Evolutionary conservation across 2,888 invertebrate species (phyloP).

Genomic region (Brachyopa scutellaris): DNA sequence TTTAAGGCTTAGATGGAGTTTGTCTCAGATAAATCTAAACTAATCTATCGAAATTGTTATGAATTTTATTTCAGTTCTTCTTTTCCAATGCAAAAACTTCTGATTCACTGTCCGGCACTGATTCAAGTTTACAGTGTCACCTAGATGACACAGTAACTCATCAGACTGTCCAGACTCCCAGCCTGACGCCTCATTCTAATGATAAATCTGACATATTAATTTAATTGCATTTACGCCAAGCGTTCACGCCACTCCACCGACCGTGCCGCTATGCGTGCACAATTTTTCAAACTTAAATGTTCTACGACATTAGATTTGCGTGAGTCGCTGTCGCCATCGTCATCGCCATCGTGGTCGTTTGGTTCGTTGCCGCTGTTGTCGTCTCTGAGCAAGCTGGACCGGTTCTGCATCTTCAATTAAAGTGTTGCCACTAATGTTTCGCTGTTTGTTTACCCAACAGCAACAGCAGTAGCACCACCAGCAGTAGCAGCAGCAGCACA

Average conservation of each 20-base stretch:
- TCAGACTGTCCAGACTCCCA: conserved; percentile 15
- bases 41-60: too few relatives aligned
- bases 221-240: conserved; percentile 66
- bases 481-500: too few relatives aligned
- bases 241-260: not conserved
- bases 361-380: conserved; percentile 6
- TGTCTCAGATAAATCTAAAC: too few relatives aligned
- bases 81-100: not conserved
- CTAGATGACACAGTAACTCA: conserved; percentile 55
- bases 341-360: not conserved
- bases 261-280: conserved; percentile 48
- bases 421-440: conserved; percentile 67
- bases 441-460: conserved; percentile 53
- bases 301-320: conserved; percentile 64
- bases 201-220: conserved; percentile 67
- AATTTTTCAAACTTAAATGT: conserved; percentile 59
- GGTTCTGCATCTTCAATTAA: conserved; percentile 68
- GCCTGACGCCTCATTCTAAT: conserved; percentile 52
- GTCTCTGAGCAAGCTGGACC: conserved; percentile 37
- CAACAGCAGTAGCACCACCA: conserved; percentile 24
- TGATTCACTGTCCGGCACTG: conserved; percentile 44
- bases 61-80: too few relatives aligned
- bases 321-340: conserved; percentile 11
- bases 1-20: too few relatives aligned
- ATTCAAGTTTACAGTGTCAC: conserved; percentile 33